Percentiles rank a stretch among this genome's conserved stretches.
Evolutionary conservation across 2,113 vertebrate species (phyloP).

Genomic region (Pogonocichla stellata): DNA sequence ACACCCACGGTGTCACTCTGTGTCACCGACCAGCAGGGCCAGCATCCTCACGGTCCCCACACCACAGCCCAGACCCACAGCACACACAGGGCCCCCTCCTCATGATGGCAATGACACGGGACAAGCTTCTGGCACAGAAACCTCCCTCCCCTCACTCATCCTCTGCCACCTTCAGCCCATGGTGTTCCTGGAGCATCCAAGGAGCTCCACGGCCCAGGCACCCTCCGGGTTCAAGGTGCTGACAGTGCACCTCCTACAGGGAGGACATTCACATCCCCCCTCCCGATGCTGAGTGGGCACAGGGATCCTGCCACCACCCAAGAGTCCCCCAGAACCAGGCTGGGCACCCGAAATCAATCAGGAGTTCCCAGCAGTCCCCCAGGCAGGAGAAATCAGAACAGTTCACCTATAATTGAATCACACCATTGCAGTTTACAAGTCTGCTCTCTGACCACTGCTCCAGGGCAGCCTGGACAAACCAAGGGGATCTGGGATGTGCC

Average conservation of each 20-base stretch:
- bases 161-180: not conserved
- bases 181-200: not conserved
- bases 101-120: accelerated
- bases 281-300: not conserved
- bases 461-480: not conserved
- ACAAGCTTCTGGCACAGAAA: not conserved
- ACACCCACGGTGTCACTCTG: not conserved
- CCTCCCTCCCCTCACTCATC: not conserved
- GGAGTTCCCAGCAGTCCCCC: not conserved
- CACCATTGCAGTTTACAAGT: not conserved
- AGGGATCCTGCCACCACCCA: not conserved
- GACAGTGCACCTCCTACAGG: not conserved
- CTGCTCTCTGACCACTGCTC: accelerated
- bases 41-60: accelerated
- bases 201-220: accelerated
- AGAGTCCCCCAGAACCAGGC: not conserved
- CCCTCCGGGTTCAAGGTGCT: not conserved
- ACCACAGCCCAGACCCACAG: not conserved
- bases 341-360: not conserved
- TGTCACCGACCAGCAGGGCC: not conserved
- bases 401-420: not conserved
- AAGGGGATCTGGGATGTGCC: not conserved
- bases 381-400: not conserved
- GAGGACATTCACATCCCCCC: not conserved
- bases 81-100: not conserved